These are phyloP conservation scores for Lamellibrachia satsuma DNA, from an alignment of 2,888 invertebrate genomes.

Conservation along the genomic window DNA sequence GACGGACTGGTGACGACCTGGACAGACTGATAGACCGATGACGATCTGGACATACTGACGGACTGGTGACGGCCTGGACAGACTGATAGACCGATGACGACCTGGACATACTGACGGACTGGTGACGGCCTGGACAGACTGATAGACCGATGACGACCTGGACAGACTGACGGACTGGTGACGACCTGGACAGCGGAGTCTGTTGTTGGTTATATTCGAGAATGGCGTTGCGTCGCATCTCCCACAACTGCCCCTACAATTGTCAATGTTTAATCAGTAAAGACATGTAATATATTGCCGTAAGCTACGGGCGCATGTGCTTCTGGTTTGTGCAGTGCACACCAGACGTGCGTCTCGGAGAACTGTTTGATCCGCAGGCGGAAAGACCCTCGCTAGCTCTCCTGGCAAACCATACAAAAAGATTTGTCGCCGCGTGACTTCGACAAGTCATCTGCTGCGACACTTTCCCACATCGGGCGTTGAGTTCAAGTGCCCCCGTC, in stretches of 20 bases:
- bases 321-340: not conserved
- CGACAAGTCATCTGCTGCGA: not conserved
- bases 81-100: too few species aligned
- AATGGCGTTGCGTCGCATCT: not conserved
- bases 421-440: not conserved
- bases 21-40: not conserved
- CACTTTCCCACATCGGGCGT: constrained; percentile 5
- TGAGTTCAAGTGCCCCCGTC: not conserved
- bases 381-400: not conserved
- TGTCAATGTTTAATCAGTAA: too few species aligned
- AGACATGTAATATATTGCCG: not conserved
- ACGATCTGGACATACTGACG: not conserved
- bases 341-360: not conserved
- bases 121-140: too few species aligned
- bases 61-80: not conserved
- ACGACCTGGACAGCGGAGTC: not conserved
- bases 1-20: not conserved
- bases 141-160: too few species aligned
- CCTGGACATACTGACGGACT: too few species aligned
- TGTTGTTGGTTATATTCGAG: not conserved
- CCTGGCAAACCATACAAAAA: not conserved
- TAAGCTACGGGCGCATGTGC: not conserved
- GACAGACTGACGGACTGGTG: not conserved
- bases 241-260: too few species aligned
- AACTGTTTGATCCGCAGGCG: not conserved